Conservation (phyloP, 1,140 invertebrate species). For the Drosophila kohkoa region DNA sequence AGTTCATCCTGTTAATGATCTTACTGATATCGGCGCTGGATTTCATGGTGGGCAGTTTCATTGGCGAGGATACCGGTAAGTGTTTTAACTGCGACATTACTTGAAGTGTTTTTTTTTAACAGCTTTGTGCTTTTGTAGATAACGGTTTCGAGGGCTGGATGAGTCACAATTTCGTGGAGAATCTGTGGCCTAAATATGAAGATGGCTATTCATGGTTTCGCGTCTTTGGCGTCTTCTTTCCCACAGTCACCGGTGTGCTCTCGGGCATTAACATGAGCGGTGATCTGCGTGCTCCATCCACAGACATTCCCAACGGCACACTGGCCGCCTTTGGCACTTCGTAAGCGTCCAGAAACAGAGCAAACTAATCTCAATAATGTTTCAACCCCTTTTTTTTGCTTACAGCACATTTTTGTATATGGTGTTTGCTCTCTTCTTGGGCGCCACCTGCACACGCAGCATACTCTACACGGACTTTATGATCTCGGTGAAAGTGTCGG, state of each 20-base stretch:
- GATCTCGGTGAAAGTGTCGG: constrained; percentile 95
- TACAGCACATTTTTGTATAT: constrained; percentile 95
- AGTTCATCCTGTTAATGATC: constrained; percentile 93
- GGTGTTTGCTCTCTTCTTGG: constrained; percentile 95
- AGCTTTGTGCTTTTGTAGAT: constrained; percentile 85
- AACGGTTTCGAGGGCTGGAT: constrained; percentile 95
- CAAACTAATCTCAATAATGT: too few species aligned
- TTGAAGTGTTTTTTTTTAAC: too few species aligned
- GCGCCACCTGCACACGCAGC: constrained; percentile 92
- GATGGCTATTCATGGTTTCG: constrained; percentile 94
- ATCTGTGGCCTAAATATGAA: constrained; percentile 92
- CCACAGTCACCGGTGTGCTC: constrained; percentile 96
- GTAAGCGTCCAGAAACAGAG: constrained; percentile 84
- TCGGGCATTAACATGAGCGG: constrained; percentile 99
- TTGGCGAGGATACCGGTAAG: constrained; percentile 88
- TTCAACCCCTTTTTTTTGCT: constrained; percentile 16
- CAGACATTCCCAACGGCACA: constrained; percentile 97
- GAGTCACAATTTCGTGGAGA: constrained; percentile 91
- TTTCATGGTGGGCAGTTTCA: constrained; percentile 95
- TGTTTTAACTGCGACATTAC: not conserved
- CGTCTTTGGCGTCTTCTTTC: constrained; percentile 97
- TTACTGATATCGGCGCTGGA: constrained; percentile 94
- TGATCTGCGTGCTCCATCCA: constrained; percentile 95
- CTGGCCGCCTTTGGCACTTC: constrained; percentile 94
- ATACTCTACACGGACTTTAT: constrained; percentile 93